Evolutionary conservation across 1,140 invertebrate genomes (phyloP), one percentile per base, ranked within the genome.

Genomic region (Psilanteris sp.): DNA sequence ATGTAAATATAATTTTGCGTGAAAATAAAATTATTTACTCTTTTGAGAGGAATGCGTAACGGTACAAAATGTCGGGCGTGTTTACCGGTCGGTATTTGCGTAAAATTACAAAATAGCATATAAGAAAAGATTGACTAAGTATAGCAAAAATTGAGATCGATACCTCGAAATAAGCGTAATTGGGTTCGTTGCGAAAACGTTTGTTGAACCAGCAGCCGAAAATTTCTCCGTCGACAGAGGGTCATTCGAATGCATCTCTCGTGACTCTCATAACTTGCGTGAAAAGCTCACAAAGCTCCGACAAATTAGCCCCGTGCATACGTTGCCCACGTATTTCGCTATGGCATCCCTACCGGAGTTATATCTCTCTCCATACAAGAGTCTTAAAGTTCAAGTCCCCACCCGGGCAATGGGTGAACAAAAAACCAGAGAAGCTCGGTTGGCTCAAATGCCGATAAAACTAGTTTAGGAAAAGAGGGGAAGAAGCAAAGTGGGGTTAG

Each of bases 221-320:
- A 73, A 50, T 57, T 39, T 62, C 48, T 15, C 26, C 0, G 15
- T 8, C 24, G 0, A 7, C 1, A 4, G 13, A 61, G 29, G 61
- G 52, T 83, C 83, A 81, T 84, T 86, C 50, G 67, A 44, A 87
- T 85, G 82, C 83, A 85, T 82, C 79, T 79, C 67, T 78, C 78
- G 76, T 54, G 67, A 66, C 50, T 75, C 66, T 71, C 80, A 79
- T 87, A 85, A 85, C 83, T 85, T 85, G 61, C 70, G 72, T 31
- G 75, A 76, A 83, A 83, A 86, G 80, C 84, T 84, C 72, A 75
- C 76, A 82, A 83, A 87, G 82, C 83, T 83, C 66, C 79, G 80
- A 81, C 81, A 87, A 87, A 85, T 87, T 85, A 87, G 81, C 80
- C 81, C 78, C 62, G 77, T 77, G 81, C 83, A 86, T 85, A 86